Evolutionary conservation across 2,797 vertebrate genomes (phyloP).

Genomic region (Phyllotis vaccarum): DNA sequence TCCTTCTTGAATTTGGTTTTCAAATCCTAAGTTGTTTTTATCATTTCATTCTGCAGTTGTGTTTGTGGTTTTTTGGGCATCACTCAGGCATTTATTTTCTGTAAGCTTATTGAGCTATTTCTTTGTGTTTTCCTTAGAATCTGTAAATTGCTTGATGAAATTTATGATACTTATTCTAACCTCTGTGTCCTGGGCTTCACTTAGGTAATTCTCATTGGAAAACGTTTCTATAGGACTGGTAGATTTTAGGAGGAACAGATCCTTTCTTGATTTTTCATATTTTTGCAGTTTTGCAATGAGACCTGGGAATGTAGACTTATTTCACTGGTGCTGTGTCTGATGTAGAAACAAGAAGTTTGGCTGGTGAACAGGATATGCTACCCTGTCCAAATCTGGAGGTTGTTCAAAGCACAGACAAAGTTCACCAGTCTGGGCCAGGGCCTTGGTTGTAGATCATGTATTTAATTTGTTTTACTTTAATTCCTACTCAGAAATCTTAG

Average conservation of each 20-base stretch:
- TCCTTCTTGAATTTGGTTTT: not conserved
- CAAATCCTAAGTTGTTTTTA: not conserved
- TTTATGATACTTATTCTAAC: not conserved
- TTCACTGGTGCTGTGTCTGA: not conserved
- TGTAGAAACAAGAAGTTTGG: not conserved
- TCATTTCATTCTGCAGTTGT: not conserved
- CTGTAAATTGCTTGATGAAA: not conserved
- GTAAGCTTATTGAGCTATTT: not conserved
- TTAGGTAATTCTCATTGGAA: not conserved
- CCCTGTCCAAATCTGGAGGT: not conserved
- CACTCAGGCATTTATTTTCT: not conserved
- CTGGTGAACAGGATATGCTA: not conserved
- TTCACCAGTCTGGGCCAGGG: not conserved
- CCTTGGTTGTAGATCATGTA: not conserved
- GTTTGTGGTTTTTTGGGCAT: not conserved
- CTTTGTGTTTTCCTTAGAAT: not conserved
- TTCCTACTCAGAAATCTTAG: not conserved
- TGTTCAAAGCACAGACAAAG: not conserved
- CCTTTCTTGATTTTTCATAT: not conserved
- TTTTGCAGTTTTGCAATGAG: not conserved
- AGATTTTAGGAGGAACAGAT: not conserved
- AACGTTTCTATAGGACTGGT: not conserved
- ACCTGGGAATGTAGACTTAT: not conserved
- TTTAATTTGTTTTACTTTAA: conserved; percentile 42
- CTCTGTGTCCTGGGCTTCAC: not conserved